Base-by-base conservation (phyloP, 2,113 vertebrate genomes). In the Erythrocercus mccallii region DNA sequence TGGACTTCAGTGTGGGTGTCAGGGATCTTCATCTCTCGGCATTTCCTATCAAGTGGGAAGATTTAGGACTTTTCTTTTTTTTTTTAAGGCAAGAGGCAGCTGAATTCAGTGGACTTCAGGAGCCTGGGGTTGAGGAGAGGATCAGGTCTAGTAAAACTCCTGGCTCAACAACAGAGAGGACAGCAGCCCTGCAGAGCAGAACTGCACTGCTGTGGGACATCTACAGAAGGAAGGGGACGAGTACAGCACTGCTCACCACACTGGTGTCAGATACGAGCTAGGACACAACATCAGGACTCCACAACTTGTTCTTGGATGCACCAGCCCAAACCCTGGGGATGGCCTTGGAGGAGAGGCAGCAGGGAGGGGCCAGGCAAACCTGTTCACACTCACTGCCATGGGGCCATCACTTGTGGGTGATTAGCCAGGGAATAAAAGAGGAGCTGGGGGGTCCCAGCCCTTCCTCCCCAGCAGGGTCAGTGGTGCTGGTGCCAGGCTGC, bases 381-480 rank as follows among this genome's bases (percentile, higher is more conserved):
- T 72, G 35, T 8, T 9, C 5, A 8, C 61, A 33, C 19, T 90
- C 37, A 23, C 6, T 40, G 38, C 40, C 30, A 7, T 0, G 5
- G 28, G 12, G 3, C 11, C 20, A 4, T 3, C 72, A 82, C 15
- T 5, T 64, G 58, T 1, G 3, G 33, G 53, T 6, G 12, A 1
- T 47, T 38, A 44, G 7, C 53, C 27, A 20, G n/a, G 47, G 25
- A 30, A 74, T 53, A 79, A 88, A 7, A 13, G 50, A 44, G 50
- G 45, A 69, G 35, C 33, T 18, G 47, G 22, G 18, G 18, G 0
- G 1, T 0, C 2, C 4, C 27, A 0, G 0, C 1, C 14, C 1
- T 19, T 5, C 17, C 1, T 0, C 2, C 42, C 2, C 1, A 6
- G 35, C 1, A 6, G 73, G 2, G 4, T 4, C 18, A 38, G 60